Evolutionary conservation across 2,797 vertebrate genomes (phyloP), one percentile per base, ranked within the genome.

Genomic region (Chaenodraco wilsoni): DNA sequence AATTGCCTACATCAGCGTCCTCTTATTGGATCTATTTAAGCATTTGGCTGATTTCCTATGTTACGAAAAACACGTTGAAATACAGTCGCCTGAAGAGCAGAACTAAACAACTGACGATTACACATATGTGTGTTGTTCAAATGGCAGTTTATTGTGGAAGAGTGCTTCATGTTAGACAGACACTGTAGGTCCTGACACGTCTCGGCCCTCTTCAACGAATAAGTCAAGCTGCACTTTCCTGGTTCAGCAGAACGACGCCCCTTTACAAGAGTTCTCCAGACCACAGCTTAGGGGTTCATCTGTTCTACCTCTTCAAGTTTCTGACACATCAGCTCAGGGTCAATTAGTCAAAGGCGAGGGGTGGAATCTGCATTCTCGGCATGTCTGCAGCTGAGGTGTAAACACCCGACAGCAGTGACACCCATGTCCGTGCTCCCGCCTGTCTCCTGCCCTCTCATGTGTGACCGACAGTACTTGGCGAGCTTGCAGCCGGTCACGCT

Each of bases 251-350:
- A 69, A 74, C 67, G 27, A 69, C 37, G 15, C 31, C 74, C 65
- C 68, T 43, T 58, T 48, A 60, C 67, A 69, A 40, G 62, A 81
- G 62, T 52, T 56, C 59, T 77, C 70, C 50, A 59, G 68, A 77
- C 58, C 74, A 51, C 57, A 57, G 61, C 84, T 70, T 55, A 40
- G 10, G 9, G 33, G 43, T 76, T 79, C 65, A 62, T 65, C 44
- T 72, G 79, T 77, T 83, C 64, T 56, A 48, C 67, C 76, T 79
- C 67, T 59, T 75, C 74, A 58, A 76, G 69, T 65, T n/a, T 60
- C 74, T 86, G 88, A 90, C 88, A 91, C 62, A 51, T 78, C 79
- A 59, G 82, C 87, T 90, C 85, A 83, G 88, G 87, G 88, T 93
- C 90, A 94, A 92, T 94, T 94, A 93, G 91, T 77, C 59, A 27